Evolutionary conservation across 1,140 invertebrate species (phyloP).

Genomic region (Cotesia chilonis): DNA sequence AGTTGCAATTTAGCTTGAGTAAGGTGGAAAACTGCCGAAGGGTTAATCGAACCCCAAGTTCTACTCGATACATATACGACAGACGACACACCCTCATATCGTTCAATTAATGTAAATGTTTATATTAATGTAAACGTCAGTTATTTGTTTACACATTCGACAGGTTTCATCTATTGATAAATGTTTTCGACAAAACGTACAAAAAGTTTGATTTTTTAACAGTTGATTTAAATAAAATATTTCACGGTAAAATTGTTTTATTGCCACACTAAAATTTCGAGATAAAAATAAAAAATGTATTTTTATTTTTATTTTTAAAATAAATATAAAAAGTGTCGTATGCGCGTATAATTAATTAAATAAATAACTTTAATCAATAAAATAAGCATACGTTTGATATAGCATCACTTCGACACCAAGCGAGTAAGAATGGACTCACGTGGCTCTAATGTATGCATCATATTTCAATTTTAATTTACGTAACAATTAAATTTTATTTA

Average conservation of each 20-base stretch:
- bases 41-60: background rate
- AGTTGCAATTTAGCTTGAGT: slow-evolving; percentile 33
- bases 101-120: background rate
- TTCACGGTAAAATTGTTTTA: too few relatives aligned
- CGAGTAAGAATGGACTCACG: slow-evolving; percentile 41
- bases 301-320: too few relatives aligned
- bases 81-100: background rate
- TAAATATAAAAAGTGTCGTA: background rate
- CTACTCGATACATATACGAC: background rate
- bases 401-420: slow-evolving; percentile 60
- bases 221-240: too few relatives aligned
- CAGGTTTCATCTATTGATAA: background rate
- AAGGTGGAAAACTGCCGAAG: background rate
- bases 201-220: background rate
- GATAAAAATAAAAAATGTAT: too few relatives aligned
- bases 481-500: too few relatives aligned
- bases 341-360: slow-evolving; percentile 10
- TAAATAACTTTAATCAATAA: slow-evolving; percentile 14
- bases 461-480: too few relatives aligned
- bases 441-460: slow-evolving; percentile 59
- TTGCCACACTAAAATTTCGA: too few relatives aligned
- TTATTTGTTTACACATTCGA: too few relatives aligned
- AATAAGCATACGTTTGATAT: slow-evolving; percentile 29
- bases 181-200: background rate
- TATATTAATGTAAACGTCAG: too few relatives aligned